phyloP scores from a whole-genome alignment of 2,888 invertebrate species.

The Apeira syringaria region DNA sequence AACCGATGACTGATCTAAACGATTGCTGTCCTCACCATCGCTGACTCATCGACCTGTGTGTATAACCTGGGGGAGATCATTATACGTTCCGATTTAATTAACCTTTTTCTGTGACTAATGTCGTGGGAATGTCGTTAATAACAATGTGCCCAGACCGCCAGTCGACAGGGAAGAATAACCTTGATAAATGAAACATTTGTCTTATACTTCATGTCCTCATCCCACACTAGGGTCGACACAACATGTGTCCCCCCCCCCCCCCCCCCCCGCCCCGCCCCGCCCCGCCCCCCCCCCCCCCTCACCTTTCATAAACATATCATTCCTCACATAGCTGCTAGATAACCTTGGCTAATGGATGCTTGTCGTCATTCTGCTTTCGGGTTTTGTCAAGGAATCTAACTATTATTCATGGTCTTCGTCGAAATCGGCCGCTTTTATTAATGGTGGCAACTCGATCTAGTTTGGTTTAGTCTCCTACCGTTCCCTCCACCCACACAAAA shows the following conservation, averaged over 20 bases:
- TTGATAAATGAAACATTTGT: slow-evolving; percentile 6
- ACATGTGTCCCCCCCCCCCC: too few relatives aligned
- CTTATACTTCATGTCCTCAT: too few relatives aligned
- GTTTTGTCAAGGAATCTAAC: slow-evolving; percentile 46
- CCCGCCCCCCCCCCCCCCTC: too few relatives aligned
- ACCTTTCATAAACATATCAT: too few relatives aligned
- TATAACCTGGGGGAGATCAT: slow-evolving; percentile 42
- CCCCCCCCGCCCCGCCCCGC: too few relatives aligned
- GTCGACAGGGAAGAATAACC: slow-evolving; percentile 13
- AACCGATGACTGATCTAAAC: slow-evolving; percentile 60
- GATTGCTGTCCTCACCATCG: slow-evolving; percentile 55
- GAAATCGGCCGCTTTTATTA: slow-evolving; percentile 65
- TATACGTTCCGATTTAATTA: slow-evolving; percentile 58
- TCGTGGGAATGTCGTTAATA: slow-evolving; percentile 32
- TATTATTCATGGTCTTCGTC: slow-evolving; percentile 47
- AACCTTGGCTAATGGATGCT: slow-evolving; percentile 42
- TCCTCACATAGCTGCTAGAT: too few relatives aligned
- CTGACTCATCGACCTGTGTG: slow-evolving; percentile 53
- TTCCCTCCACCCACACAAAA: slow-evolving; percentile 51
- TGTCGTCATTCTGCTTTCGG: slow-evolving; percentile 47
- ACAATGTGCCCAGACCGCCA: slow-evolving; percentile 18
- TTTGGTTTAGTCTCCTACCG: slow-evolving; percentile 47
- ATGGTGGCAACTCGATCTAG: slow-evolving; percentile 65
- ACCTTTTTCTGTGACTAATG: slow-evolving; percentile 63
- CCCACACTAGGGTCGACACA: too few relatives aligned